Conservation (phyloP, 1,140 invertebrate genomes). For the Drosophila bipectinata region DNA sequence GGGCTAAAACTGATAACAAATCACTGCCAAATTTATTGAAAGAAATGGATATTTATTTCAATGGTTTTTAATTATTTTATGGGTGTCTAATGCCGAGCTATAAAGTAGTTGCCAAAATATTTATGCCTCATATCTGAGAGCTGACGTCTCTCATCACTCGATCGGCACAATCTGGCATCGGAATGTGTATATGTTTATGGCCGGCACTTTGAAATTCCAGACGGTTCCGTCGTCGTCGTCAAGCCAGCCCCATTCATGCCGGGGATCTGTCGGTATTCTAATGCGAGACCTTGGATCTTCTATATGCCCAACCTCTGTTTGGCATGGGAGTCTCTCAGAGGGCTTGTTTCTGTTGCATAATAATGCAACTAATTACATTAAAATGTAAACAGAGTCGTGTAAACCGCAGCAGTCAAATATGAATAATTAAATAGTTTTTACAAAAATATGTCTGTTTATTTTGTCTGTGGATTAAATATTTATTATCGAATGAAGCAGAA, state of each 20-base stretch:
- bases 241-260: slow-evolving; percentile 38
- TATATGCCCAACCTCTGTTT: not conserved
- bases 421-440: not conserved
- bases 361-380: slow-evolving; percentile 37
- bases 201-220: slow-evolving; percentile 43
- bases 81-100: too few relatives aligned
- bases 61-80: too few relatives aligned
- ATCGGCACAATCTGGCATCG: slow-evolving; percentile 50
- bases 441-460: not conserved
- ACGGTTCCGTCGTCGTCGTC: slow-evolving; percentile 19
- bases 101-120: not conserved
- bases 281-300: slow-evolving; percentile 46
- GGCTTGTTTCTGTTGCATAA: slow-evolving; percentile 47
- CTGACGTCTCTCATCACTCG: slow-evolving; percentile 15
- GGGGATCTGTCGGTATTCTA: slow-evolving; percentile 47
- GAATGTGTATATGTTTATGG: slow-evolving; percentile 56
- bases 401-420: slow-evolving; percentile 34
- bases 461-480: not conserved
- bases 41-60: not conserved
- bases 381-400: slow-evolving; percentile 32
- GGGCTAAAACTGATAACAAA: slow-evolving; percentile 20
- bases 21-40: not conserved
- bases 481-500: not conserved
- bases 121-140: slow-evolving; percentile 5
- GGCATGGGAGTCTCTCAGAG: slow-evolving; percentile 21